Conservation (phyloP, 1,140 invertebrate species). For the Oryctes rhinoceros region DNA sequence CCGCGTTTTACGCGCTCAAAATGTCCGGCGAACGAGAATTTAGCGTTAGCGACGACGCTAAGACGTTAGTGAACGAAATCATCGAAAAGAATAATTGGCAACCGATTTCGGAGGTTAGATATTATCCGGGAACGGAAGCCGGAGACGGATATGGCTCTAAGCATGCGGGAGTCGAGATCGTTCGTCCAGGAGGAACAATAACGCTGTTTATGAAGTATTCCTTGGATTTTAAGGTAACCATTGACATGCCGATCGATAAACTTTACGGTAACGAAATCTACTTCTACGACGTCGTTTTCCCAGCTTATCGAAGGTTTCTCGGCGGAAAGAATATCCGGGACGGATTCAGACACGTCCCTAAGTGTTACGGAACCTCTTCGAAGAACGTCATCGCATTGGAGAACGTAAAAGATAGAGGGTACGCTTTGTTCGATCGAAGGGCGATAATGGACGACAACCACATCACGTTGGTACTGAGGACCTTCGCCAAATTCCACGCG, state of each 20-base stretch:
- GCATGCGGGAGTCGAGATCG: neutral
- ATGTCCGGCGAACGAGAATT: neutral
- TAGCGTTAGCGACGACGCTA: neutral
- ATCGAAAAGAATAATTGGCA: neutral
- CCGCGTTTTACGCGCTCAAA: too few relatives aligned
- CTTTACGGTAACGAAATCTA: neutral
- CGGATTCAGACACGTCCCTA: slow-evolving; percentile 52
- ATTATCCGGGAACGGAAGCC: neutral
- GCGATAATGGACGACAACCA: slow-evolving; percentile 61
- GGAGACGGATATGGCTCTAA: neutral
- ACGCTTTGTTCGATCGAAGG: slow-evolving; percentile 61
- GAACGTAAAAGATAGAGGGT: slow-evolving; percentile 63
- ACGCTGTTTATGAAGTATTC: neutral
- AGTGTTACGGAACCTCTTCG: slow-evolving; percentile 55
- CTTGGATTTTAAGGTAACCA: neutral
- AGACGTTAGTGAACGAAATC: neutral
- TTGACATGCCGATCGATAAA: neutral
- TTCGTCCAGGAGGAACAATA: neutral
- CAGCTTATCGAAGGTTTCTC: neutral
- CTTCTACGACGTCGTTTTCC: slow-evolving; percentile 7
- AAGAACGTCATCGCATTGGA: slow-evolving; percentile 63
- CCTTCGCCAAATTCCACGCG: slow-evolving; percentile 66
- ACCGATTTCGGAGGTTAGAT: neutral
- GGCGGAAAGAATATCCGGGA: slow-evolving; percentile 14
- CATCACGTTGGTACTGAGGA: slow-evolving; percentile 60